Percentiles rank a stretch among this genome's conserved stretches.
Conservation (phyloP, 1,140 invertebrate genomes). For the Drosophila chauvacae region DNA sequence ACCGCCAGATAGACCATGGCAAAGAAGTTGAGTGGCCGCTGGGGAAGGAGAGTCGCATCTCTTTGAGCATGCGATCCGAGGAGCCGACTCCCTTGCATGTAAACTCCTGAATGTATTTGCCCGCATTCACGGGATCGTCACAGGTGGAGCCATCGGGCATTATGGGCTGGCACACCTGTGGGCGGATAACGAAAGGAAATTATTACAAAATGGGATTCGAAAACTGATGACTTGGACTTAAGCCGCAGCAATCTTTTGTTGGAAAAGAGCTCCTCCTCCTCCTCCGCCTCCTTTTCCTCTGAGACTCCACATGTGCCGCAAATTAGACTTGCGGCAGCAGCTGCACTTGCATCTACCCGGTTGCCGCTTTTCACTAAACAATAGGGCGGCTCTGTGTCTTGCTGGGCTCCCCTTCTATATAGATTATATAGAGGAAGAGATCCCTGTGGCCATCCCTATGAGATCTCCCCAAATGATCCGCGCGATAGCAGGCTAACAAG, state of each 20-base stretch:
- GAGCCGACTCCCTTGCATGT: conserved; percentile 87
- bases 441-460: conserved; percentile 17
- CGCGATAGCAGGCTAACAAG: conserved; percentile 43
- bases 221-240: conserved; percentile 25
- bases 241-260: conserved; percentile 17
- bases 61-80: conserved; percentile 87
- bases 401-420: conserved; percentile 5
- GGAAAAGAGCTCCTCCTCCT: not conserved
- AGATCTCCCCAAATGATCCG: conserved; percentile 31
- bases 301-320: conserved; percentile 58
- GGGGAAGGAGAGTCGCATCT: conserved; percentile 92
- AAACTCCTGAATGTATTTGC: conserved; percentile 88
- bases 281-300: not conserved
- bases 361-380: conserved; percentile 73
- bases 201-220: conserved; percentile 1
- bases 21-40: conserved; percentile 92
- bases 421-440: conserved; percentile 12
- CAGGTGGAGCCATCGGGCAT: conserved; percentile 86
- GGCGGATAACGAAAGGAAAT: conserved; percentile 29
- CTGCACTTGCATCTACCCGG: conserved; percentile 49
- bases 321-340: conserved; percentile 48
- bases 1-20: conserved; percentile 92
- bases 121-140: conserved; percentile 85
- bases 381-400: conserved; percentile 66
- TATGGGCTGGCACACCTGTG: conserved; percentile 88